These are phyloP conservation scores for Rhadinocentrus ornatus DNA, from an alignment of 2,797 vertebrate species.

Conservation along the genomic window DNA sequence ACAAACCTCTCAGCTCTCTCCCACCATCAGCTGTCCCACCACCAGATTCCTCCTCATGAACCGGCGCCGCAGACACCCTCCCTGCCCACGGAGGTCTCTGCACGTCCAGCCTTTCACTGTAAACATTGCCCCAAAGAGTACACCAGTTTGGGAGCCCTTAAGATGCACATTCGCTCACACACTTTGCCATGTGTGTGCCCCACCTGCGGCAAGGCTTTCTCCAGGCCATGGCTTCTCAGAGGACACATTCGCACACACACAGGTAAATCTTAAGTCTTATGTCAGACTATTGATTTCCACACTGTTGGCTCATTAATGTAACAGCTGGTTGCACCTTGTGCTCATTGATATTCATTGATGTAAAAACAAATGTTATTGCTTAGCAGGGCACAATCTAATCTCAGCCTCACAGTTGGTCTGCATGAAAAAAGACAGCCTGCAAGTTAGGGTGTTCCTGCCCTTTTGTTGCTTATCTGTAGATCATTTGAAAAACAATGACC, in stretches of 20 bases:
- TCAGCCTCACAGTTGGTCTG: constrained; percentile 19
- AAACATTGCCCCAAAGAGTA: constrained; percentile 98
- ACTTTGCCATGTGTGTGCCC: constrained; percentile 95
- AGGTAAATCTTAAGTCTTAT: constrained; percentile 75
- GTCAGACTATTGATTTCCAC: constrained; percentile 22
- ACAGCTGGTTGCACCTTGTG: constrained; percentile 34
- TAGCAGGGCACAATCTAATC: constrained; percentile 49
- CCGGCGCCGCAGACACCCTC: constrained; percentile 19
- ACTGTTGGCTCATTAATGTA: constrained; percentile 29
- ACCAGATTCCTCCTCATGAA: constrained; percentile 81
- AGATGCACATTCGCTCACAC: constrained; percentile 99
- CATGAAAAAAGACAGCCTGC: constrained; percentile 44
- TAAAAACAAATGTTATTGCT: constrained; percentile 62
- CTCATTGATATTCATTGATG: constrained; percentile 65
- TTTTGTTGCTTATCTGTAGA: constrained; percentile 23
- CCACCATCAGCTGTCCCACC: constrained; percentile 87
- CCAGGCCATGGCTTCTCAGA: constrained; percentile 94
- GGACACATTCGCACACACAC: constrained; percentile 98
- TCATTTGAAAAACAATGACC: constrained; percentile 53
- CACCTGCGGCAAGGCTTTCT: constrained; percentile 97
- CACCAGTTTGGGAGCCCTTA: constrained; percentile 94
- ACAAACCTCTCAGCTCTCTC: constrained; percentile 86
- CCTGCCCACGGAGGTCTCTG: constrained; percentile 39
- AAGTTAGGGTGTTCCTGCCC: constrained; percentile 31
- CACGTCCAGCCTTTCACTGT: constrained; percentile 90